These are phyloP conservation scores for Anoplius nigerrimus DNA, from an alignment of 2,888 invertebrate species.

Conservation along the genomic window DNA sequence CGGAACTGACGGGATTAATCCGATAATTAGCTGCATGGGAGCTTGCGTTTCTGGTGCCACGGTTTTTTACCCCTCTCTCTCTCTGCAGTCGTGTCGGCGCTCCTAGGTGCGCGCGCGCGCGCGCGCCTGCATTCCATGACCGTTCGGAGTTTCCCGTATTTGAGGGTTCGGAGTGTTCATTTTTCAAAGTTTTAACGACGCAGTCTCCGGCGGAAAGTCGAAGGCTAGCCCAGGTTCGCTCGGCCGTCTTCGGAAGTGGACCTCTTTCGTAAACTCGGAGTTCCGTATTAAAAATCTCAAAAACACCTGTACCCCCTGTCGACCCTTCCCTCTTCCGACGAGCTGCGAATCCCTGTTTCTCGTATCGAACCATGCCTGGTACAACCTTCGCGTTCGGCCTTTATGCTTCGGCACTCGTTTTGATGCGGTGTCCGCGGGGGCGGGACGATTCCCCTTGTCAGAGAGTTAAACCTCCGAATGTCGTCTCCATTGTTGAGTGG, in stretches of 20 bases:
- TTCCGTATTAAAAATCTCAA: no score
- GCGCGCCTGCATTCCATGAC: not conserved
- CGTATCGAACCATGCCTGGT: no score
- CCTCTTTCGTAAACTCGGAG: not conserved
- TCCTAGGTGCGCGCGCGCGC: not conserved
- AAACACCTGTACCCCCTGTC: not conserved
- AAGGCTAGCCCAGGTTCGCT: not conserved
- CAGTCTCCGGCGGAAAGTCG: conserved; percentile 8
- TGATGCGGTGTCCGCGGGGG: no score
- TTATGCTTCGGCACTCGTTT: no score
- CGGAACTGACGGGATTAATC: conserved; percentile 49
- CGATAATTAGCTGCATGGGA: conserved; percentile 40
- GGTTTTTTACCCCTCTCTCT: not conserved
- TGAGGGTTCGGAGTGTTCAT: conserved; percentile 3
- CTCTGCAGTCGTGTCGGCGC: not conserved
- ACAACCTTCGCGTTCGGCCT: no score
- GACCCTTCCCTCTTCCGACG: not conserved
- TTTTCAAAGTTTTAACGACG: conserved; percentile 24
- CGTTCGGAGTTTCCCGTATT: not conserved
- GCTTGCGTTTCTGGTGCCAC: not conserved
- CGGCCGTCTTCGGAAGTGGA: no score
- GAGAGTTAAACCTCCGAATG: no score
- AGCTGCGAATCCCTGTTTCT: no score
- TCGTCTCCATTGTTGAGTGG: no score
- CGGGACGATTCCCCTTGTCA: no score